A percentile compares a stretch with the other conserved stretches of the same genome.
These are phyloP conservation scores for Digitonthophagus gazella DNA, from an alignment of 2,888 invertebrate species.

Conservation along the genomic window DNA sequence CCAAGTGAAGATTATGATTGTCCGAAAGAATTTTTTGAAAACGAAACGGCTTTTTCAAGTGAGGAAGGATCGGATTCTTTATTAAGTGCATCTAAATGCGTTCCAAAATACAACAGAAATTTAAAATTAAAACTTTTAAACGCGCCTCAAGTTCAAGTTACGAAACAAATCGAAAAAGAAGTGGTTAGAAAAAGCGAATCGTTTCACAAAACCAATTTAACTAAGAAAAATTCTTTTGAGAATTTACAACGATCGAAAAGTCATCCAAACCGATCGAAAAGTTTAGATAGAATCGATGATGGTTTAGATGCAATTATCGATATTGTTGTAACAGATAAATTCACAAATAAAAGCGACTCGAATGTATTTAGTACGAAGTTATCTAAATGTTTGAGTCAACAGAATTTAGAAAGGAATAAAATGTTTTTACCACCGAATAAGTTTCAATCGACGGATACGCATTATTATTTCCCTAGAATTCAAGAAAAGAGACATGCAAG, in stretches of 20 bases:
- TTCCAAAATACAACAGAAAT: constrained; percentile 29
- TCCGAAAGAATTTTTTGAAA: constrained; percentile 57
- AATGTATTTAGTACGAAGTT: constrained; percentile 37
- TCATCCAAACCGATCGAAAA: constrained; percentile 53
- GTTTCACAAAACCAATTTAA: constrained; percentile 55
- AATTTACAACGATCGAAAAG: constrained; percentile 35
- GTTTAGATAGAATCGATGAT: constrained; percentile 73
- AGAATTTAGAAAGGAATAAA: constrained; percentile 44
- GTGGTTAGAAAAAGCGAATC: constrained; percentile 28
- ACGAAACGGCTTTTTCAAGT: constrained; percentile 61
- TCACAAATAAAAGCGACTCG: constrained; percentile 41
- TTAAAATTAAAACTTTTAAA: background rate
- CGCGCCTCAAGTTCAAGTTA: constrained; percentile 20
- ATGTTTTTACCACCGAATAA: constrained; percentile 46
- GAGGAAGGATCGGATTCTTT: constrained; percentile 72
- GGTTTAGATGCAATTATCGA: constrained; percentile 71
- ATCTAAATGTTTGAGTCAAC: constrained; percentile 29
- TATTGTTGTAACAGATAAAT: constrained; percentile 61
- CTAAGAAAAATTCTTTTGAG: background rate
- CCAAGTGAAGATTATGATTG: constrained; percentile 58
- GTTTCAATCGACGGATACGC: constrained; percentile 45
- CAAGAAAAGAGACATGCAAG: constrained; percentile 52
- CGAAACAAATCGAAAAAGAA: constrained; percentile 45
- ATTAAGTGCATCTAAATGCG: constrained; percentile 60
- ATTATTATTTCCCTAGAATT: constrained; percentile 50